Evolutionary conservation across 2,113 vertebrate genomes (phyloP).

Genomic region (Pterocles orientalis): DNA sequence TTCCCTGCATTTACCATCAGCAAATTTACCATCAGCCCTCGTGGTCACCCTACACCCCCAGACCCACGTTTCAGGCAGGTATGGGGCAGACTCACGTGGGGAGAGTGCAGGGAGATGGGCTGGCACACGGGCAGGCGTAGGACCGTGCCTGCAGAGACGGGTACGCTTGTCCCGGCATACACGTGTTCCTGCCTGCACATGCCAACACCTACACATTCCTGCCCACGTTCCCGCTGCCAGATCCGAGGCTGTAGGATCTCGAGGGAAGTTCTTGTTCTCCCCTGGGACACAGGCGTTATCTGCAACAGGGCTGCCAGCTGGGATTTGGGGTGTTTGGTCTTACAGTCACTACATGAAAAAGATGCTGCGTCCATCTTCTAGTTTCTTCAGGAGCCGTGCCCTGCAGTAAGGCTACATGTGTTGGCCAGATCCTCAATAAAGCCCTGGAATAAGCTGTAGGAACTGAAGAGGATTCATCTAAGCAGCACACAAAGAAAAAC

Average conservation of each 20-base stretch:
- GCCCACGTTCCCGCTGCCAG: background rate
- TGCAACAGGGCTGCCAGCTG: background rate
- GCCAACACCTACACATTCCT: slow-evolving; percentile 19
- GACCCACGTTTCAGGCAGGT: background rate
- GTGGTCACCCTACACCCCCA: rapidly evolving
- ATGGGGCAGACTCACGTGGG: background rate
- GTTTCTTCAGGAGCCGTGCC: background rate
- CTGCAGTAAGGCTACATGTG: background rate
- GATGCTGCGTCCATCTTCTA: background rate
- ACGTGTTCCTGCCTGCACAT: slow-evolving; percentile 37
- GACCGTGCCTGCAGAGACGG: background rate
- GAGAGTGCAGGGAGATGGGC: background rate
- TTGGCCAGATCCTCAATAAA: slow-evolving; percentile 8
- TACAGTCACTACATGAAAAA: background rate
- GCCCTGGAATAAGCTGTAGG: slow-evolving; percentile 19
- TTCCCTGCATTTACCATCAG: background rate
- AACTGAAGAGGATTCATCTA: slow-evolving; percentile 22
- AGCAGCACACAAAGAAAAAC: slow-evolving; percentile 8
- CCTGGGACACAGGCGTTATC: rapidly evolving
- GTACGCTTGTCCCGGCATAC: background rate
- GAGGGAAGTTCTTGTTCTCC: background rate
- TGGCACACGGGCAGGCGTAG: background rate
- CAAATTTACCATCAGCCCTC: background rate
- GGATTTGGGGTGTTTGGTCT: background rate
- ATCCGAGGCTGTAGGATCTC: background rate